A percentile compares a stretch with the other conserved stretches of the same genome.
Conservation (phyloP, 2,888 invertebrate genomes). For the Melanostoma mellinum region DNA sequence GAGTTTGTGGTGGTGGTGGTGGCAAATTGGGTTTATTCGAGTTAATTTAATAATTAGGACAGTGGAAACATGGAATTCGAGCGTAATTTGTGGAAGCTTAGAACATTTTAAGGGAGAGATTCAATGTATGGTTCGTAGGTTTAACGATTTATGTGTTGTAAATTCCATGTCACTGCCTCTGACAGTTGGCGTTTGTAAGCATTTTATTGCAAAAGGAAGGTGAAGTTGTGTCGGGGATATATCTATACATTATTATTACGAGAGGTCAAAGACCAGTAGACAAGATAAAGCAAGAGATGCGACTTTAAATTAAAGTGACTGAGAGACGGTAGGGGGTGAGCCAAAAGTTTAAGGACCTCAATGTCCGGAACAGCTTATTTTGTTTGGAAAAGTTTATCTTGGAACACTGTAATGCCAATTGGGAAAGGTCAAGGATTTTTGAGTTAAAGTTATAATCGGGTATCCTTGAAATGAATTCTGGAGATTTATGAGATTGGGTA, state of each 20-base stretch:
- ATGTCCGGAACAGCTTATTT: too few species aligned
- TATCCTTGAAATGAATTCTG: too few species aligned
- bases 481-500: too few species aligned
- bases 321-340: too few species aligned
- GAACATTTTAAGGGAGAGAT: conserved; percentile 33
- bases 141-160: conserved; percentile 59
- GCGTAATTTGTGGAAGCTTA: conserved; percentile 39
- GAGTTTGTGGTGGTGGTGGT: conserved; percentile 10
- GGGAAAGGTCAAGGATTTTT: too few species aligned
- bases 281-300: too few species aligned
- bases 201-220: conserved; percentile 42
- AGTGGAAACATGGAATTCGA: conserved; percentile 30
- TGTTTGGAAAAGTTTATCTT: too few species aligned
- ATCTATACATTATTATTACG: conserved; percentile 35
- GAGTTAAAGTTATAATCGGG: too few species aligned
- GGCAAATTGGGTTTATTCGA: conserved; percentile 62
- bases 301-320: too few species aligned
- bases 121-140: conserved; percentile 61
- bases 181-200: conserved; percentile 54
- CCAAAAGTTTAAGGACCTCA: too few species aligned
- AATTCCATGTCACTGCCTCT: conserved; percentile 39
- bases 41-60: conserved; percentile 70
- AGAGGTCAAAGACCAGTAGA: conserved; percentile 11
- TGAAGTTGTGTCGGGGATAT: conserved; percentile 11
- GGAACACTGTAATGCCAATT: too few species aligned